These are phyloP conservation scores for Balaenoptera acutorostrata DNA, from an alignment of 2,113 vertebrate species.

Conservation along the genomic window DNA sequence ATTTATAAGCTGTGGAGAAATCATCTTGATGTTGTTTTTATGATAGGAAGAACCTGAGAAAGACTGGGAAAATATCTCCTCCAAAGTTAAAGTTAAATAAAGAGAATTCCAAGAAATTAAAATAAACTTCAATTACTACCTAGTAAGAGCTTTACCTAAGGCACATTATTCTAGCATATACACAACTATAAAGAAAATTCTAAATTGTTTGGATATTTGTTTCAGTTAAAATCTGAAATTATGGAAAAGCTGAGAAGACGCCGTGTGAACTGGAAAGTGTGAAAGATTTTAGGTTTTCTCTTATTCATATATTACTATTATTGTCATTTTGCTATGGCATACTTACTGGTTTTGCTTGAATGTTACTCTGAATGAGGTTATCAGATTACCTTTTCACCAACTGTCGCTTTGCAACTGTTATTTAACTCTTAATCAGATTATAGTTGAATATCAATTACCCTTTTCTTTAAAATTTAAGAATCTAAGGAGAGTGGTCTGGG, in stretches of 20 bases:
- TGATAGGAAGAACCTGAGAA: not conserved
- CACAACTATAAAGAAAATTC: not conserved
- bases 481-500: not conserved
- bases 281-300: not conserved
- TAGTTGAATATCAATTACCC: not conserved
- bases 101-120: not conserved
- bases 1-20: not conserved
- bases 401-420: not conserved
- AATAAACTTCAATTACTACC: not conserved
- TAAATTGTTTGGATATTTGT: not conserved
- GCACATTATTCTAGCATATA: not conserved
- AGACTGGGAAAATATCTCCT: not conserved
- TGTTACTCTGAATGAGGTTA: not conserved
- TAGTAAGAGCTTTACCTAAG: not conserved
- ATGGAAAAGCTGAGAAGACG: not conserved
- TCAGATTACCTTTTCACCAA: slow-evolving; percentile 6
- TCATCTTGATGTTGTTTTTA: not conserved
- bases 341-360: not conserved
- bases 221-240: not conserved
- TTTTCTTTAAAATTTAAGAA: not conserved
- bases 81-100: not conserved
- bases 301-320: not conserved
- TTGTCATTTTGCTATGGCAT: not conserved
- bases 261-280: not conserved
- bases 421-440: not conserved